Base-by-base conservation (phyloP, 2,888 invertebrate species). In the Anthrax anthrax region DNA sequence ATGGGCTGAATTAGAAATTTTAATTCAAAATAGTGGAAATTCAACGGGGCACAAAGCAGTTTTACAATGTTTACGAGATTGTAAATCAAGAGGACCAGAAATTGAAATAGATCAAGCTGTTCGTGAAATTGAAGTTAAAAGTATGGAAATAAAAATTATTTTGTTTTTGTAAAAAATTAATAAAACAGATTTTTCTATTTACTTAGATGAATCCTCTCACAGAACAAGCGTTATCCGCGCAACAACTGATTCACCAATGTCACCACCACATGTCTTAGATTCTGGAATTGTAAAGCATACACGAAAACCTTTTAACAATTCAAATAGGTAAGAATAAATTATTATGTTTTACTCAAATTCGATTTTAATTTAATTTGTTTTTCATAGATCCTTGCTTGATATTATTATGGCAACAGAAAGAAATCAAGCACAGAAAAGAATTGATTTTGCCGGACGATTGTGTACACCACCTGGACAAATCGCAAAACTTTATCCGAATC, bases 1-100 rank as follows among this genome's bases (percentile, higher is more conserved):
- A 63, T 96, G 94, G 85, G 75, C 78, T 29, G 95, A 96, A 63
- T 65, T 95, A 42, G 95, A 95, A 63, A 79, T 80, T 13, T 72
- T 92, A 36, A 70, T 95, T 1, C 80, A 85, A 46, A 78, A 80
- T 23, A 84, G 86, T 62, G 75, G 83, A 23, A 82, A 82, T 44
- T 84, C 90, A 1, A 72, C 81, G 4, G 80, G 80, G 53, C 95
- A 95, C 61, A 77, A 79, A 50, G 77, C 79, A 48, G 74, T 92
- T 17, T 70, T 91, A 40, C 80, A 81, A 42, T 88, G 87, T 60
- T 70, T 95, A 40, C 72, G 87, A 23, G 92, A 94, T 57, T 84
- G 84, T 68, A 59, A 78, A 69, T 57, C 54, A 2, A 49, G 54
- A 40, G 74, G 77, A 32, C 62, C 69, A 12, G 75, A 77, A 53